phyloP scores from a whole-genome alignment of 1,140 invertebrate genomes.

The Cardiocondyla obscurior region DNA sequence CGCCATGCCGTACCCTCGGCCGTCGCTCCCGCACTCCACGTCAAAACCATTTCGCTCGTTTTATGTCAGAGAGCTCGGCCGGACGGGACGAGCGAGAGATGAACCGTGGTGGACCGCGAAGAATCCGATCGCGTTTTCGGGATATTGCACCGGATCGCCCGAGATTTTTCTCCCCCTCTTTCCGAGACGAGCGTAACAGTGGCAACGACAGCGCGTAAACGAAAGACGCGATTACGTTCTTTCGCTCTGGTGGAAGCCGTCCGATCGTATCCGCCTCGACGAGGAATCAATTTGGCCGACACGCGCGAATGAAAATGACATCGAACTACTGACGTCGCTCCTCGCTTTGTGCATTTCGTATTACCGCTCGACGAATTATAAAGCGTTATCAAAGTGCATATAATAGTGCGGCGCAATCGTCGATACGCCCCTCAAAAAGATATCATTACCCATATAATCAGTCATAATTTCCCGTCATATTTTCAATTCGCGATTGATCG shows the following conservation, averaged over 20 bases:
- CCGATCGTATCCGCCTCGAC: background rate
- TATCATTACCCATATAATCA: background rate
- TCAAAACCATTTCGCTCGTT: constrained; percentile 83
- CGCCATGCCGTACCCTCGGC: constrained; percentile 7
- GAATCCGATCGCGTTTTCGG: background rate
- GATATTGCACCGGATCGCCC: constrained; percentile 10
- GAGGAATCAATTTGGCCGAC: background rate
- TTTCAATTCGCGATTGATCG: background rate
- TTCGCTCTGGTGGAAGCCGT: constrained; percentile 5
- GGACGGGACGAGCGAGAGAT: constrained; percentile 43
- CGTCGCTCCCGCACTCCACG: constrained; percentile 75
- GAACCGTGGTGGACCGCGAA: constrained; percentile 13
- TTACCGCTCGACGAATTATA: constrained; percentile 4
- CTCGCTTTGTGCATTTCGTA: background rate
- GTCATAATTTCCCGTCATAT: constrained; percentile 7
- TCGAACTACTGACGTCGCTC: background rate
- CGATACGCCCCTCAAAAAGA: background rate
- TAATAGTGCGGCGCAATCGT: background rate
- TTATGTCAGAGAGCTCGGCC: constrained; percentile 67
- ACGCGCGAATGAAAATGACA: constrained; percentile 14
- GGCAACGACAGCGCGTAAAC: constrained; percentile 3
- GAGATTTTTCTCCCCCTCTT: background rate
- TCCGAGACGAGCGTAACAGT: constrained; percentile 35
- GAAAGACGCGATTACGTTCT: constrained; percentile 18
- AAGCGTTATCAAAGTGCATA: background rate